These are phyloP conservation scores for Acronicta aceris DNA, from an alignment of 2,888 invertebrate species.

Conservation along the genomic window DNA sequence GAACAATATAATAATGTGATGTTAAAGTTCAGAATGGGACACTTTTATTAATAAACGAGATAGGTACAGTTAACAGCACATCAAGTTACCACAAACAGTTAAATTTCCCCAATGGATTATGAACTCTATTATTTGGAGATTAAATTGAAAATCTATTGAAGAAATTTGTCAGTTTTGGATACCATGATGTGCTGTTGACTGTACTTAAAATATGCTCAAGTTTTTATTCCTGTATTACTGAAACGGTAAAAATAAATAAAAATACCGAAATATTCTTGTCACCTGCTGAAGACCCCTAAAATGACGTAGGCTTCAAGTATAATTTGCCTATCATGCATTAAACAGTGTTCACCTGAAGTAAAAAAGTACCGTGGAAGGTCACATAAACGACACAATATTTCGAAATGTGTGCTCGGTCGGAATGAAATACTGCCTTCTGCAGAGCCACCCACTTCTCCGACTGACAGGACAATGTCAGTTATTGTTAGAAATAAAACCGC, in stretches of 20 bases:
- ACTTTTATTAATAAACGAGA: too few relatives aligned
- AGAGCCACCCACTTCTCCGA: conserved; percentile 74
- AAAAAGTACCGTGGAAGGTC: conserved; percentile 49
- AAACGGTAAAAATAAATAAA: not conserved
- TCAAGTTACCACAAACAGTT: too few relatives aligned
- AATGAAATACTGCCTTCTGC: conserved; percentile 75
- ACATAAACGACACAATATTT: conserved; percentile 61
- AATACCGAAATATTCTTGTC: conserved; percentile 1
- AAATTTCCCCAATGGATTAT: too few relatives aligned
- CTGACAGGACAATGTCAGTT: conserved; percentile 75
- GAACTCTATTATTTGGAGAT: too few relatives aligned
- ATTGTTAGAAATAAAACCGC: conserved; percentile 74
- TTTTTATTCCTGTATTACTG: too few relatives aligned
- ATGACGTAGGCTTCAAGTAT: not conserved
- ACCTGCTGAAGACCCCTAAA: not conserved
- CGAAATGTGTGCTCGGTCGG: conserved; percentile 67
- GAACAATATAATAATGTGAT: too few relatives aligned
- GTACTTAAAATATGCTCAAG: too few relatives aligned
- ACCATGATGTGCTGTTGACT: too few relatives aligned
- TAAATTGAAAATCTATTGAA: too few relatives aligned
- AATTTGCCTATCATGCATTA: conserved; percentile 23
- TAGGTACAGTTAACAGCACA: too few relatives aligned
- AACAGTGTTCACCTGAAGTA: conserved; percentile 13
- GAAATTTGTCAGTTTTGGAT: too few relatives aligned
- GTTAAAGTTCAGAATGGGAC: too few relatives aligned